These are phyloP conservation scores for Brachyrhaphis roseni DNA, from an alignment of 2,797 vertebrate species.

Conservation along the genomic window DNA sequence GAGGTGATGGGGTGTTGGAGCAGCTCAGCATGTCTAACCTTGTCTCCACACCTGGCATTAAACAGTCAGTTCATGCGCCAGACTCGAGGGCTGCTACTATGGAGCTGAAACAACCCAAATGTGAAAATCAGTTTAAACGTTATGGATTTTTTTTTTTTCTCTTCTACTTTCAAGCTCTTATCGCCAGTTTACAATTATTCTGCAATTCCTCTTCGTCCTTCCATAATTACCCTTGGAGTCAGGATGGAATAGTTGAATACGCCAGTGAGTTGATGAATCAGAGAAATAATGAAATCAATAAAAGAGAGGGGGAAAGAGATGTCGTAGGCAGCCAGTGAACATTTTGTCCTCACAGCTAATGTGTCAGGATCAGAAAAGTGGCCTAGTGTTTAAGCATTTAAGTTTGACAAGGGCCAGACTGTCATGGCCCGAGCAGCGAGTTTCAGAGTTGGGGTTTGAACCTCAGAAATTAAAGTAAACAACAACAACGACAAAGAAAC, in stretches of 20 bases:
- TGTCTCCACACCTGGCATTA: conserved; percentile 44
- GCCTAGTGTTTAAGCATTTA: background rate
- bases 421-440: background rate
- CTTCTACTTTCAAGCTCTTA: conserved; percentile 1
- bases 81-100: background rate
- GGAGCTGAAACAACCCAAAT: background rate
- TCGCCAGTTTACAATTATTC: background rate
- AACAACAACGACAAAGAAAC: background rate
- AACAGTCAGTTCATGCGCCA: conserved; percentile 11
- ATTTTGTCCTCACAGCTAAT: background rate
- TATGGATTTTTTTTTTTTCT: background rate
- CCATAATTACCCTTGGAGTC: conserved; percentile 8
- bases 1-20: conserved; percentile 12
- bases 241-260: background rate
- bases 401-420: background rate
- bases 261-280: background rate
- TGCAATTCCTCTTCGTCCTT: conserved; percentile 8
- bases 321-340: background rate
- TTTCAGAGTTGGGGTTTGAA: background rate
- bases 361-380: background rate
- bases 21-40: conserved; percentile 35
- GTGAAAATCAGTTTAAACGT: background rate
- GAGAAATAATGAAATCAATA: conserved; percentile 7
- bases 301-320: background rate
- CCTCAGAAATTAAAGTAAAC: background rate